phyloP scores from a whole-genome alignment of 2,797 vertebrate genomes.

The Chaetodon trifasciatus region DNA sequence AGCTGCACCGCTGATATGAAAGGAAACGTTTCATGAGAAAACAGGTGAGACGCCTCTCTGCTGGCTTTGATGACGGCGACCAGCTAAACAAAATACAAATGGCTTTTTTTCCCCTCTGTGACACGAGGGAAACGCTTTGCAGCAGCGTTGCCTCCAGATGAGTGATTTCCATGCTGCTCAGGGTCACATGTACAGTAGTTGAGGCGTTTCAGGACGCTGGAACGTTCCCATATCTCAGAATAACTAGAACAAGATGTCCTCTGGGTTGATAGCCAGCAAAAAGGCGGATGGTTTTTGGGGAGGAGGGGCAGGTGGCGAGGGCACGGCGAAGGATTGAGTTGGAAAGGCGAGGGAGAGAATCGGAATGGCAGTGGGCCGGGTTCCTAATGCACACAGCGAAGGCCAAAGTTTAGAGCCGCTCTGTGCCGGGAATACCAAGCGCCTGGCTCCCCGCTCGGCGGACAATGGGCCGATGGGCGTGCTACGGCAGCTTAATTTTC shows the following conservation, averaged over 20 bases:
- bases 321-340: constrained; percentile 71
- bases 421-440: constrained; percentile 88
- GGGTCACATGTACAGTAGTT: constrained; percentile 56
- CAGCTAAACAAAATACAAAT: constrained; percentile 38
- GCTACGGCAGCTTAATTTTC: constrained; percentile 79
- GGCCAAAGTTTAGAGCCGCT: constrained; percentile 81
- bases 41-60: constrained; percentile 80
- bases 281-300: constrained; percentile 25
- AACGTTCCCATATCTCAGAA: constrained; percentile 48
- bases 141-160: neutral
- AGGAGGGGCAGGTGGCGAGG: constrained; percentile 38
- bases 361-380: constrained; percentile 77
- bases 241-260: constrained; percentile 71
- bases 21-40: constrained; percentile 65
- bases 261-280: constrained; percentile 31
- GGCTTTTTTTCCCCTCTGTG: neutral
- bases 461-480: constrained; percentile 82
- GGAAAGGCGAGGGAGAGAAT: constrained; percentile 80
- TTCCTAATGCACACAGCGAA: constrained; percentile 81
- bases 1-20: constrained; percentile 77
- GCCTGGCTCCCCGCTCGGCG: constrained; percentile 58
- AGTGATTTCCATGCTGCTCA: neutral
- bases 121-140: constrained; percentile 2
- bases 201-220: constrained; percentile 55
- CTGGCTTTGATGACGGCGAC: constrained; percentile 46